A percentile compares a stretch with the other conserved stretches of the same genome.
Evolutionary conservation across 2,797 vertebrate genomes (phyloP).

Genomic region (Chelidonichthys spinosus): DNA sequence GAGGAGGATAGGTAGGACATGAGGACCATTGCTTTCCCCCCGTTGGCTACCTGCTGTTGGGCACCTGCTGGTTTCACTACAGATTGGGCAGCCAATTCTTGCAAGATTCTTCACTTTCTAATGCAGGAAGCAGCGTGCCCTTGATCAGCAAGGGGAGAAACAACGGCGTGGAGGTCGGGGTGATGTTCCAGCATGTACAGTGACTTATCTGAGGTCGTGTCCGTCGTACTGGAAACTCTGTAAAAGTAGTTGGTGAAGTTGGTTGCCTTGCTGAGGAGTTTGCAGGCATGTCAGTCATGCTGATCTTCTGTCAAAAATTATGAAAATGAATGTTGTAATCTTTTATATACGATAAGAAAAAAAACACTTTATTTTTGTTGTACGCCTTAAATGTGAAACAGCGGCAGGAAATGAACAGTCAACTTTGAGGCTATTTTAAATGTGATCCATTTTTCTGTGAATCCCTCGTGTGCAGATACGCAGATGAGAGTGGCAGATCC

Average conservation of each 20-base stretch:
- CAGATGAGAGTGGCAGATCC: not conserved
- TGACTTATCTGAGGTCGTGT: not conserved
- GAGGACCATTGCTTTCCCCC: conserved; percentile 28
- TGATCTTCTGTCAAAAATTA: not conserved
- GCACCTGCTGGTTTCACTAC: conserved; percentile 32
- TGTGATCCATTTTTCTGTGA: not conserved
- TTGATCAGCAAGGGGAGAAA: not conserved
- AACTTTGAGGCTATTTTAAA: not conserved
- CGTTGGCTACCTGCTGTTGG: conserved; percentile 15
- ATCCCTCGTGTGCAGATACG: not conserved
- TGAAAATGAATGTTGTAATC: not conserved
- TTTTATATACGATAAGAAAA: not conserved
- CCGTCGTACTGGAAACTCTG: not conserved
- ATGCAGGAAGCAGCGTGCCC: not conserved
- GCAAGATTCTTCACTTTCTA: not conserved
- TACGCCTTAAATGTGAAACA: not conserved
- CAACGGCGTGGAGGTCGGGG: not conserved
- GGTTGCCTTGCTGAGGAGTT: not conserved
- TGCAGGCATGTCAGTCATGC: not conserved
- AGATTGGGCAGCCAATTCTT: not conserved
- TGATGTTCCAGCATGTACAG: not conserved
- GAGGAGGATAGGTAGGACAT: conserved; percentile 50
- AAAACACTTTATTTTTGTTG: not conserved
- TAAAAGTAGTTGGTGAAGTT: not conserved
- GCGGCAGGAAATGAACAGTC: not conserved